phyloP scores from a whole-genome alignment of 2,888 invertebrate species.

The Hypomecis atomaria region DNA sequence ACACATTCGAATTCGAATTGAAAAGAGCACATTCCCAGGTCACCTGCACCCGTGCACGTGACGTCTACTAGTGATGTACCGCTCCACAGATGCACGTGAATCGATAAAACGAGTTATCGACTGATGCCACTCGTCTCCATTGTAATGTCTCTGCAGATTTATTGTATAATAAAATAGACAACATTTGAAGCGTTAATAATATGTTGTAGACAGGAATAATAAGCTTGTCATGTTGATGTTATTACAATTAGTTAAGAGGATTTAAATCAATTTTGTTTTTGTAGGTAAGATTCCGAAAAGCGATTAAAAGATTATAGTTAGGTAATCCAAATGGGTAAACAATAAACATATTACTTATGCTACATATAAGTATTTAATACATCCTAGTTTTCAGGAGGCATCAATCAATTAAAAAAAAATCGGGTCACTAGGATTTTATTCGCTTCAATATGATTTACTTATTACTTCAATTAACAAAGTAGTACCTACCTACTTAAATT shows the following conservation, averaged over 20 bases:
- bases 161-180: slow-evolving; percentile 25
- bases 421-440: no score
- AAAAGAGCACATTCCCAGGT: neutral
- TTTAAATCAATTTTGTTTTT: slow-evolving; percentile 14
- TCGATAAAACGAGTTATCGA: slow-evolving; percentile 12
- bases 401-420: no score
- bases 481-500: no score
- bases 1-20: neutral
- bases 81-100: slow-evolving; percentile 22
- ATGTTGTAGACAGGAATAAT: slow-evolving; percentile 14
- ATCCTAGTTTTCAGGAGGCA: no score
- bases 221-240: slow-evolving; percentile 16
- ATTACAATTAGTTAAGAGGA: slow-evolving; percentile 14
- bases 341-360: slow-evolving; percentile 7
- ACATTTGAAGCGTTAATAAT: slow-evolving; percentile 21
- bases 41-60: slow-evolving; percentile 9
- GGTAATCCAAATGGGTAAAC: neutral
- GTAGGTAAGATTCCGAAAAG: neutral
- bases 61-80: slow-evolving; percentile 8
- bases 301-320: neutral
- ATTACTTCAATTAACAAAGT: no score
- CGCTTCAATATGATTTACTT: no score
- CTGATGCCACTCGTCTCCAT: slow-evolving; percentile 11
- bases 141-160: slow-evolving; percentile 22
- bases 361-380: neutral